Evolutionary conservation across 1,140 invertebrate species (phyloP).

Genomic region (Drosophila funebris): DNA sequence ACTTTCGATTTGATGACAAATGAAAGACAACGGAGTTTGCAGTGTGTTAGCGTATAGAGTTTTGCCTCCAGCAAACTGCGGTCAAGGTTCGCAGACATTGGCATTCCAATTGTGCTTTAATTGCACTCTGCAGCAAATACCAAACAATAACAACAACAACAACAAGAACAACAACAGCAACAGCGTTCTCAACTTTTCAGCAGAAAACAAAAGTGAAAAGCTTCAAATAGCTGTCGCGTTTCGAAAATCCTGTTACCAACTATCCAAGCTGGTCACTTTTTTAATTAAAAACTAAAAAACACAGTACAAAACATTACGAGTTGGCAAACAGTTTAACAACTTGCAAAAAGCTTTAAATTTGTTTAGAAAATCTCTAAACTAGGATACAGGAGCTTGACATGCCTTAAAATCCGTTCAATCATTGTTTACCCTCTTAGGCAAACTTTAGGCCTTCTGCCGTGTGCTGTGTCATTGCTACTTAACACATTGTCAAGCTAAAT

Average conservation of each 20-base stretch:
- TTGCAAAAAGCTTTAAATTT: slow-evolving; percentile 30
- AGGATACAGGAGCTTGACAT: not conserved
- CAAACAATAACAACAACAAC: slow-evolving; percentile 9
- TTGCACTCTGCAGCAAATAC: slow-evolving; percentile 32
- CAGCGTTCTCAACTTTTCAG: slow-evolving; percentile 26
- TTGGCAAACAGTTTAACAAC: slow-evolving; percentile 57
- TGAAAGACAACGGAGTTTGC: slow-evolving; percentile 24
- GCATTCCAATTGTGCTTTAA: slow-evolving; percentile 28
- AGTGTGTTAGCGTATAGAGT: slow-evolving; percentile 12
- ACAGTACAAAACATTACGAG: slow-evolving; percentile 20
- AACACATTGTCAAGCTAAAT: slow-evolving; percentile 63
- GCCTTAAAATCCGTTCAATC: slow-evolving; percentile 61
- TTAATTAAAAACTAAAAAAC: slow-evolving; percentile 60
- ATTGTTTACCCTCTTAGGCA: slow-evolving; percentile 23
- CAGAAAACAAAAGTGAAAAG: slow-evolving; percentile 50
- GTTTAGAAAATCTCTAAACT: slow-evolving; percentile 1
- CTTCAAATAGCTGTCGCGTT: slow-evolving; percentile 49
- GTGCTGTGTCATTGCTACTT: slow-evolving; percentile 69
- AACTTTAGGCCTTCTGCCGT: slow-evolving; percentile 42
- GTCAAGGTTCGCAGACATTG: slow-evolving; percentile 41
- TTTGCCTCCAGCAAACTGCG: not conserved
- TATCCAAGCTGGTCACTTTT: slow-evolving; percentile 55
- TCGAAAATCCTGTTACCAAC: slow-evolving; percentile 28
- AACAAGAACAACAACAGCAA: slow-evolving; percentile 18
- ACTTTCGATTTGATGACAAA: slow-evolving; percentile 35